Evolutionary conservation across 1,140 invertebrate genomes (phyloP), one percentile per base, ranked within the genome.

Genomic region (Hylyphantes graminicola): DNA sequence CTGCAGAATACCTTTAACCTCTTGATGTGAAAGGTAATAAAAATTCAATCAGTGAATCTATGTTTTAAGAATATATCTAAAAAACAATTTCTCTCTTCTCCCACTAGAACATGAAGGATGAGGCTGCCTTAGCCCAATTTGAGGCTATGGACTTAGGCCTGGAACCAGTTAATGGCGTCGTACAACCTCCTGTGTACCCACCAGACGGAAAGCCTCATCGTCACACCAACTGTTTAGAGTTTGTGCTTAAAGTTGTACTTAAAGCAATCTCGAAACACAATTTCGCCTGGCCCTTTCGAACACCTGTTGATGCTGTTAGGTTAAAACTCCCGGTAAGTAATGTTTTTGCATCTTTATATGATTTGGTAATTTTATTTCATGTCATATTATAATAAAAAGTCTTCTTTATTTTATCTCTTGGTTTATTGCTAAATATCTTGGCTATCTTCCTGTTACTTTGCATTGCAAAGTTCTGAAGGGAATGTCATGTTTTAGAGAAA

Each of bases 261-360:
- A 74, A 98, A 90, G 93, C 96, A 88, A 94, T 99, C 86, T 97
- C 96, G 96, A 98, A 97, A 91, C 98, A 99, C 91, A 94, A 97
- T 89, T 98, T 98, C 92, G 95, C 97, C 21, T 99, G 98, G 98
- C 98, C 98, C 68, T 99, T 99, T 89, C 95, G 97, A 87, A 94
- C 95, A 89, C 98, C 98, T 77, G 98, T 99, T 48, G 97, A 99
- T 91, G 95, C 97, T 57, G 95, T 95, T 87, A 97, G 97, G 91
- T 92, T 99, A 63, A 96, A 97, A 91, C 92, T 99, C 88, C 97
- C 97, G 87, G 97, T 86, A 86, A 53, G 79, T 76, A 61, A 59
- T 61, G 51, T 50, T 12, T 61, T 10, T 54, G 15, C 9, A 59
- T 59, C 11, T 13, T 59, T 6, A 13, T 3, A 17, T 55, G 21